Percentiles rank a stretch among this genome's conserved stretches.
Conservation (phyloP, 2,888 invertebrate species). For the Galerucella calmariensis region DNA sequence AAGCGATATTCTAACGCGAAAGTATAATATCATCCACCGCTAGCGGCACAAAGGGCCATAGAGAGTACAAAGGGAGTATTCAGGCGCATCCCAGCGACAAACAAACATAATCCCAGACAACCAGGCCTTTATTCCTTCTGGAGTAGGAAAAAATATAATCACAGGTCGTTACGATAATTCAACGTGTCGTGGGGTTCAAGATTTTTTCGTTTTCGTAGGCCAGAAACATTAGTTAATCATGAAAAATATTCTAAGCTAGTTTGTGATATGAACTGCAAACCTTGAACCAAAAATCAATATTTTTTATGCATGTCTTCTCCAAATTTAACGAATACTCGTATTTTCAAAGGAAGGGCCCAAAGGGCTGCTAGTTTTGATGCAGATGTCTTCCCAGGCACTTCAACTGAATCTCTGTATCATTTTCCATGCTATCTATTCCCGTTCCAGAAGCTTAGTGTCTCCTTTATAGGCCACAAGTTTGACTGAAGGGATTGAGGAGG, state of each 20-base stretch:
- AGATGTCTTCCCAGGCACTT: neutral
- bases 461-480: no score
- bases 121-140: conserved; percentile 24
- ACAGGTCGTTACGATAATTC: conserved; percentile 37
- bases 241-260: neutral
- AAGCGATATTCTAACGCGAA: conserved; percentile 42
- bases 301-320: no score
- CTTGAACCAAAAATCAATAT: no score
- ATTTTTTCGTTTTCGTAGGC: conserved; percentile 6
- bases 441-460: no score
- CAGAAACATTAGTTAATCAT: neutral
- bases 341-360: no score
- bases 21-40: conserved; percentile 43
- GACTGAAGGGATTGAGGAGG: no score
- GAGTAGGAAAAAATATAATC: conserved; percentile 34
- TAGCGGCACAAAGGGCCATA: conserved; percentile 32
- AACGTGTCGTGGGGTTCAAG: conserved; percentile 28
- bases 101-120: conserved; percentile 40
- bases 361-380: no score
- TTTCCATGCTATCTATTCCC: no score
- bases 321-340: no score
- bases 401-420: no score
- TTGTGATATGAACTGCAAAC: neutral
- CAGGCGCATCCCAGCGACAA: conserved; percentile 37
- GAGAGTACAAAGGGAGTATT: conserved; percentile 44